Base-by-base conservation (phyloP, 1,140 invertebrate genomes). In the Caenorhabditis inopinata region DNA sequence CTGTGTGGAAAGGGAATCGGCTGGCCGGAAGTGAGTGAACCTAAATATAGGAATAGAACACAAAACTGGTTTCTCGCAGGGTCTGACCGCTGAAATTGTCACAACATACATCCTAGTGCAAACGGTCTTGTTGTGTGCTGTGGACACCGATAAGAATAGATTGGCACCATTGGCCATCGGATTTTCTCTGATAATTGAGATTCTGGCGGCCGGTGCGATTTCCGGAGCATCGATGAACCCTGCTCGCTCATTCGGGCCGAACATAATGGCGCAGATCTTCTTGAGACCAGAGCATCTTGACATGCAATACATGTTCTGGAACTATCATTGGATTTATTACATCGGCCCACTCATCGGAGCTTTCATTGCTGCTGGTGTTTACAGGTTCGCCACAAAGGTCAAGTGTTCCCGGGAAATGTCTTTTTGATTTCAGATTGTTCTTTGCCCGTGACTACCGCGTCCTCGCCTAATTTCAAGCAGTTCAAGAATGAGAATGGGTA, bases 211-310 rank as follows among this genome's bases (percentile, higher is more conserved):
- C 16, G 82, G 81, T 18, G 46, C 53, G 18, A 82, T 89, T 11
- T 89, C 87, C 18, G 89, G 89, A 12, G 89, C 88, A 2, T 89
- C 88, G 9, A 89, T 90, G 89, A 90, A 90, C 80, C 89, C 89
- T 27, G 89, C 89, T 16, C 82, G 89, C 49, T 89, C 88, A 76
- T 87, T 90, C 74, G 89, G 89, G 3, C 89, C 89, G 2, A 87
- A 88, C 42, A 78, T 89, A 11, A 85, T 82, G 42, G 85, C 85
- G 16, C 81, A 73, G 14, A 35, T 80, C 9, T 82, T 84, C 46
- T 68, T 68, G 58, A 68, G 38, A 21, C 46, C 76, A 35, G 32
- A 32, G 14, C 23, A 78, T 14, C 29, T 81, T 11, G 32, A 68
- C 21, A 14, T 18, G 1, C 75, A 21, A 29, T 45, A 38, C 29